Evolutionary conservation across 1,140 invertebrate genomes (phyloP), one percentile per base, ranked within the genome.

Genomic region (Acromyrmex charruanus): DNA sequence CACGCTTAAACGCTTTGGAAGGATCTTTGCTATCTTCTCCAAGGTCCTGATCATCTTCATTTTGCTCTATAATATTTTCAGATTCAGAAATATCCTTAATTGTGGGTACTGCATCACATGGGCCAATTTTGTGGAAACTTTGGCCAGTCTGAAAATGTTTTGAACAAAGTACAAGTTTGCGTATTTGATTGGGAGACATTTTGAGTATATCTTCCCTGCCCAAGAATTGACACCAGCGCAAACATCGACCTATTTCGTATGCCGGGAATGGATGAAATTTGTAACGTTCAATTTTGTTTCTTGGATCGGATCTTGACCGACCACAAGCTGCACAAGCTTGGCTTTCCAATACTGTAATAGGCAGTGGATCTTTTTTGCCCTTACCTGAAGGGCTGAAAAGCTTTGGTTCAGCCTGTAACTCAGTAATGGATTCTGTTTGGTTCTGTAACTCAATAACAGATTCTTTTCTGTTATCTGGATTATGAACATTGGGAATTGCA

Each of bases 181-280:
- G 88, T 88, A 95, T 95, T 87, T 95, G 95, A 89, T 95, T 95
- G 0, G 95, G 95, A 9, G 95, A 95, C 95, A 95, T 95, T 89
- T 95, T 95, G n/a, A 95, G 77, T 16, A 95, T 71, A 72, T 95
- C 95, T 79, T 95, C 95, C 68, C 95, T 88, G 0, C 93, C 94
- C 0, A 95, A 85, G 80, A 95, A 95, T 77, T 95, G 93, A 85
- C 95, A 95, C 95, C 95, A 95, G 39, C 93, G 92, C 59, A 95
- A 87, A 86, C 95, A 95, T 59, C 95, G 92, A 12, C 95, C 95
- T 21, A 95, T 95, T 59, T 95, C 95, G 63, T 95, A 95, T 0
- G 95, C 95, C 5, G 95, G 95, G 77, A 95, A 95, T 5, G 95
- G 95, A 88, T 95, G 95, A 59, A 95, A 95, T 53, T 95, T 95